A percentile compares a stretch with the other conserved stretches of the same genome.
These are phyloP conservation scores for Mergus octosetaceus DNA, from an alignment of 2,797 vertebrate genomes.

Conservation along the genomic window DNA sequence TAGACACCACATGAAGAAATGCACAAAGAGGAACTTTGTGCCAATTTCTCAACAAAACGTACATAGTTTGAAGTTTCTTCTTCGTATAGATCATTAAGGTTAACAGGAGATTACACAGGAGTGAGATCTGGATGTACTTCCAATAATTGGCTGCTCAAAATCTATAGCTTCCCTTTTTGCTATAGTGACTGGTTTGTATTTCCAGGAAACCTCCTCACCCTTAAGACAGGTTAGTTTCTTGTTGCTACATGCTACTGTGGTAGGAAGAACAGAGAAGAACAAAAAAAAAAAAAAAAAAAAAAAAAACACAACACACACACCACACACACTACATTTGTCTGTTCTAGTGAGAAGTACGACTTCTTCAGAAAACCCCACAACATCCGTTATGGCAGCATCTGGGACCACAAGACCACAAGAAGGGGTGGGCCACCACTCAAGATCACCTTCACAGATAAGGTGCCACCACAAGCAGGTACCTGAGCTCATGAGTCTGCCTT, in stretches of 20 bases:
- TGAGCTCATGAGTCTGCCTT: background rate
- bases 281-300: too few species aligned
- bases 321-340: background rate
- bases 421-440: background rate
- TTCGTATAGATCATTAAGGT: background rate
- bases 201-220: background rate
- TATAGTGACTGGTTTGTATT: background rate
- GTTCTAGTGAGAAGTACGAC: background rate
- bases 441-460: background rate
- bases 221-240: background rate
- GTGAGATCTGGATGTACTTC: background rate
- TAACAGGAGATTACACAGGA: background rate
- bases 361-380: background rate
- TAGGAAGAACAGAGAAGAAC: background rate
- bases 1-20: background rate
- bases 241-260: background rate
- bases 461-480: background rate
- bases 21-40: background rate
- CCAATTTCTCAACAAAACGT: background rate
- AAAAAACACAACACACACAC: too few species aligned
- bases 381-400: background rate
- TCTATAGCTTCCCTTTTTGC: background rate
- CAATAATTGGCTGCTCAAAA: background rate
- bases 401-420: background rate
- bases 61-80: background rate